Base-by-base conservation (phyloP, 2,888 invertebrate genomes). In the Stegophylla sp. region DNA sequence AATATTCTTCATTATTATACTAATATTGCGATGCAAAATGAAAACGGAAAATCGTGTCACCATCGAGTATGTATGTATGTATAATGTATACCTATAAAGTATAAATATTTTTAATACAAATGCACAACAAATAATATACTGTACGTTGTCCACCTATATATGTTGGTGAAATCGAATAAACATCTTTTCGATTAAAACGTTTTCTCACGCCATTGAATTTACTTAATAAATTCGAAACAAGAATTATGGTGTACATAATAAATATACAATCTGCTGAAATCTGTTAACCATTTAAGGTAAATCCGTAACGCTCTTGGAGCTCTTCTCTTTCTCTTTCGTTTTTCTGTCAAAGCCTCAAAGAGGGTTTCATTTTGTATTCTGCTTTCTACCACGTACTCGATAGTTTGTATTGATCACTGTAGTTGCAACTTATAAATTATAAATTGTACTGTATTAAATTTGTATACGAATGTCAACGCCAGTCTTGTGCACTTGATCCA, bases 241-340 rank as follows among this genome's bases (percentile, higher is more conserved):
- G 63, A 64, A 5, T 41, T 51, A 10, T 20, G 48, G n/a, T n/a
- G 45, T 17, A 26, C 4, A 34, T 43, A 13, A 17, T 48, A 17
- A 66, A 45, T 23, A 51, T 3, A 69, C 7, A 34, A 34, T n/a
- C 12, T n/a, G 1, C 28, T 0, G 20, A 71, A 15, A 71, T 72
- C 56, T 56, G 53, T 71, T 53, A 53, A 13, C 66, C 75, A 9
- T 76, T 43, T 66, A 76, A 43, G 75, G 75, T 53, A 66, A 76
- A 76, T 64, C 51, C 23, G 41, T 53, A 53, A 53, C 53, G 64
- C 13, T 66, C 23, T n/a, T 34, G 12, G 63, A 23, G 20, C 15
- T 28, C 53, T 23, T 48, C 28, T 73, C 59, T 73, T 34, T 56
- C 41, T 56, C 41, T 20, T 3, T n/a, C 56, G 20, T 3, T 5